A percentile compares a stretch with the other conserved stretches of the same genome.
These are phyloP conservation scores for Panurus biarmicus DNA, from an alignment of 2,113 vertebrate genomes.

Conservation along the genomic window DNA sequence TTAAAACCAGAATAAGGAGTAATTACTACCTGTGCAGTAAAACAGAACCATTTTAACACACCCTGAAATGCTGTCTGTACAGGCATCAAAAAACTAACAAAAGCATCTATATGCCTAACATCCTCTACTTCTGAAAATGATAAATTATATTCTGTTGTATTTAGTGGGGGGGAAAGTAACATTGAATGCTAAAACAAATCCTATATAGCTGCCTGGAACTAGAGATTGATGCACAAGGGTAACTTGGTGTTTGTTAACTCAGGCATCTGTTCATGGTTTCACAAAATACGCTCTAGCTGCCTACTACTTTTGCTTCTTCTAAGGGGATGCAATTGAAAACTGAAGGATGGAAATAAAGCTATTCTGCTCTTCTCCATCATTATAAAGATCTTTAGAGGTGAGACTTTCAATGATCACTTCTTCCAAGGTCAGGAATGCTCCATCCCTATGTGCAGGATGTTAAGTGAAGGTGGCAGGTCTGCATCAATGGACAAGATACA, in stretches of 20 bases:
- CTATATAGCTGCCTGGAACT: not conserved
- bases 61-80: not conserved
- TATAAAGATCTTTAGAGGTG: not conserved
- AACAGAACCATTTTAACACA: not conserved
- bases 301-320: not conserved
- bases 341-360: not conserved
- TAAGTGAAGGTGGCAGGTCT: not conserved
- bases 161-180: not conserved
- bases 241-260: not conserved
- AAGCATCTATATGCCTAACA: not conserved
- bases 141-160: not conserved
- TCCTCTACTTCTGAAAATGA: not conserved
- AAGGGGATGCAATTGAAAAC: not conserved
- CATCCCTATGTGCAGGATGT: not conserved
- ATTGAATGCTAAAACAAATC: not conserved
- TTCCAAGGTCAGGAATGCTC: not conserved
- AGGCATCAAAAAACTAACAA: not conserved
- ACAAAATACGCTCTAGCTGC: not conserved
- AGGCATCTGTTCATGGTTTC: not conserved
- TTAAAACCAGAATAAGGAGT: not conserved
- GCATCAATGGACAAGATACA: not conserved
- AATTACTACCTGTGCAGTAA: not conserved
- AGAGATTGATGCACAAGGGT: not conserved
- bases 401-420: not conserved
- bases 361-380: not conserved